Conservation (phyloP, 2,113 vertebrate genomes). For the Bolborhynchus lineola region DNA sequence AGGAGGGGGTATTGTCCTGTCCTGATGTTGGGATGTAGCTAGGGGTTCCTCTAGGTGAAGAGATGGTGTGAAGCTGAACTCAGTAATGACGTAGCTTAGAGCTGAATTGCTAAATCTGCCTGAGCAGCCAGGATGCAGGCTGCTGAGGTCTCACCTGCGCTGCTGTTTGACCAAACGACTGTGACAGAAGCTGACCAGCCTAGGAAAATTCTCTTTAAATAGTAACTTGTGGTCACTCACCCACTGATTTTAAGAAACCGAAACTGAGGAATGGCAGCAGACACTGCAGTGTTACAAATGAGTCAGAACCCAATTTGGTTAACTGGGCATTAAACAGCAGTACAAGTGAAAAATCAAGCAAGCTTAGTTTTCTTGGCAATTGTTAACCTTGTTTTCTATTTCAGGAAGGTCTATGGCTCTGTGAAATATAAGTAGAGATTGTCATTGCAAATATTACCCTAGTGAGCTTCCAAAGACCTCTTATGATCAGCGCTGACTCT, state of each 20-base stretch:
- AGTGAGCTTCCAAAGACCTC: slow-evolving; percentile 50
- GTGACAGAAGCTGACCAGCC: neutral
- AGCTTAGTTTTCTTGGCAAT: slow-evolving; percentile 65
- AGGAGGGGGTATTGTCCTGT: neutral
- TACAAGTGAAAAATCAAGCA: slow-evolving; percentile 55
- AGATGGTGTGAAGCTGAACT: neutral
- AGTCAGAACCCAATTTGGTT: neutral
- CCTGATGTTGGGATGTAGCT: neutral
- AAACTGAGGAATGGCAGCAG: neutral
- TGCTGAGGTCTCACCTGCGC: neutral
- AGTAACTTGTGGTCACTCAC: neutral
- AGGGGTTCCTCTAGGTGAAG: neutral
- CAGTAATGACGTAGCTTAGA: neutral
- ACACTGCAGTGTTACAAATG: neutral
- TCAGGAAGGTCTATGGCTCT: slow-evolving; percentile 39
- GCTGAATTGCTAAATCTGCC: neutral
- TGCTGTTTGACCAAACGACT: neutral
- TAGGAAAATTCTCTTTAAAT: neutral
- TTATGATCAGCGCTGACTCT: slow-evolving; percentile 13
- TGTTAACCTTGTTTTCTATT: slow-evolving; percentile 19
- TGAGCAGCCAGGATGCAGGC: neutral
- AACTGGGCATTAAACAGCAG: neutral
- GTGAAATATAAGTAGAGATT: slow-evolving; percentile 54
- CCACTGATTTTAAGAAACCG: neutral
- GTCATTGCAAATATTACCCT: neutral